These are phyloP conservation scores for Anoura caudifer DNA, from an alignment of 2,113 vertebrate species.

Conservation along the genomic window DNA sequence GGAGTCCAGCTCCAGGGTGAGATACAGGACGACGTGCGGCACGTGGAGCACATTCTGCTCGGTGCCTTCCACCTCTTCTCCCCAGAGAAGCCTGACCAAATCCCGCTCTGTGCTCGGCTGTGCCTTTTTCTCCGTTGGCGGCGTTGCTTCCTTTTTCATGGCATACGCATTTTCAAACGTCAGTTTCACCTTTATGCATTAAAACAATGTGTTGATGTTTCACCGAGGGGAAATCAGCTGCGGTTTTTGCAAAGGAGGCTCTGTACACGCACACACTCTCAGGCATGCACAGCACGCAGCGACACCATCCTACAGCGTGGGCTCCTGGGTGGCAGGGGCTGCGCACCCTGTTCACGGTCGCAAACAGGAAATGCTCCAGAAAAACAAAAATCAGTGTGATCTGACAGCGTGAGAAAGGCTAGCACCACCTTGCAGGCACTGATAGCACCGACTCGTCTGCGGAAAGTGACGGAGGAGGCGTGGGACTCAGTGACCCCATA, in stretches of 20 bases:
- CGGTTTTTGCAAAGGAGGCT: background rate
- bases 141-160: slow-evolving; percentile 67
- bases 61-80: slow-evolving; percentile 81
- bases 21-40: slow-evolving; percentile 93
- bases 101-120: slow-evolving; percentile 81
- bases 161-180: slow-evolving; percentile 88
- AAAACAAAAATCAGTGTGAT: background rate
- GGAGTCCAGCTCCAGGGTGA: slow-evolving; percentile 89
- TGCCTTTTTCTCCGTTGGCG: slow-evolving; percentile 66
- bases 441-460: background rate
- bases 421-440: background rate
- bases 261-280: too few species aligned
- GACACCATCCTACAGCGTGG: background rate
- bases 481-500: background rate
- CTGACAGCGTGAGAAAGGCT: background rate
- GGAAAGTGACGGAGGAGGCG: background rate
- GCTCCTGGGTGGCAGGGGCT: background rate
- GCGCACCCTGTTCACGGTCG: background rate
- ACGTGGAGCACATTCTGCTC: slow-evolving; percentile 84
- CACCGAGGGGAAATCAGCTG: background rate
- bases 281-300: background rate
- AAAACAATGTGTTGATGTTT: slow-evolving; percentile 8
- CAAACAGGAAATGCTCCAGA: background rate
- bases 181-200: slow-evolving; percentile 88
- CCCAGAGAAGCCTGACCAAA: slow-evolving; percentile 90